phyloP scores from a whole-genome alignment of 2,888 invertebrate genomes.

The Phengaris alcon region DNA sequence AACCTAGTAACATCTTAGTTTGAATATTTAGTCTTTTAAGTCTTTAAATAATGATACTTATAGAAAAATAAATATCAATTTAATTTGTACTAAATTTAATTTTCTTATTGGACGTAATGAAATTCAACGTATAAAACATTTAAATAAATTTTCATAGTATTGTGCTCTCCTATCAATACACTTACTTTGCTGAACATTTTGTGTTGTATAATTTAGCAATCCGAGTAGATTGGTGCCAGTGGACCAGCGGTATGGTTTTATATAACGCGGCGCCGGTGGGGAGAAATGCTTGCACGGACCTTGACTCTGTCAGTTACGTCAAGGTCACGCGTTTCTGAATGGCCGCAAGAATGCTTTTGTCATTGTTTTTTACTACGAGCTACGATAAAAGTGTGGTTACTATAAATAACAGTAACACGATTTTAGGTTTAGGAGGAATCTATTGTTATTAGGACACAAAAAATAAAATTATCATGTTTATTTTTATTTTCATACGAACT shows the following conservation, averaged over 20 bases:
- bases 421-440: too few relatives aligned
- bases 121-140: background rate
- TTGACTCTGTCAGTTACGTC: constrained; percentile 13
- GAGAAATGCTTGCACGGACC: constrained; percentile 26
- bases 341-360: background rate
- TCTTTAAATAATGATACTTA: too few relatives aligned
- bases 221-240: constrained; percentile 17
- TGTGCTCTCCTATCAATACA: background rate
- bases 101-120: background rate
- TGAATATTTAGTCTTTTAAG: too few relatives aligned
- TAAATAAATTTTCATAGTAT: background rate
- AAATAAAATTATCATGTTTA: too few relatives aligned
- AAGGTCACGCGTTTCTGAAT: constrained; percentile 6
- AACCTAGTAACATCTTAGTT: too few relatives aligned
- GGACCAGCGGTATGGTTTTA: constrained; percentile 23
- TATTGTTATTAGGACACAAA: too few relatives aligned
- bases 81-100: too few relatives aligned
- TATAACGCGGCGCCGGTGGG: constrained; percentile 24
- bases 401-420: too few relatives aligned
- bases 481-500: too few relatives aligned
- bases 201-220: constrained; percentile 13
- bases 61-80: too few relatives aligned
- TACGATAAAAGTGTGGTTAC: background rate
- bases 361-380: background rate
- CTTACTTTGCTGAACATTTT: constrained; percentile 31